Base-by-base conservation (phyloP, 2,888 invertebrate species). In the Drosophila greeni region DNA sequence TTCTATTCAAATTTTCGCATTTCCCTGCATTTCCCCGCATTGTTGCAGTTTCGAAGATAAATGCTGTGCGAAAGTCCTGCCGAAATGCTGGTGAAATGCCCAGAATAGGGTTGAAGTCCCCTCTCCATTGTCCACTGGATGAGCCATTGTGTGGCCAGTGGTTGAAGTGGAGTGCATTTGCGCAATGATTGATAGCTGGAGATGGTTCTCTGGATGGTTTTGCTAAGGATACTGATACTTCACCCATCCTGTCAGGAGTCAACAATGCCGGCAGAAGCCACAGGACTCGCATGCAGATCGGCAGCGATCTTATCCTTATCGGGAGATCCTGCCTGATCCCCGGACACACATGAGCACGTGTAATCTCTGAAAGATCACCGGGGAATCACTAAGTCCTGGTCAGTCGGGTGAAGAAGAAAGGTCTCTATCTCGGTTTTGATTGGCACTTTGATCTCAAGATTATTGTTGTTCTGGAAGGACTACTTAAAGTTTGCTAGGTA, bases 21-120 rank as follows among this genome's bases (percentile, higher is more conserved):
- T 52, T 37, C 18, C 48, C 34, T 29, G 23, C 34, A 36, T 45
- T 29, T 29, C 43, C 24, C 16, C 16, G 20, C 42, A 37, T 59
- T 66, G 73, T 71, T 58, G 59, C 61, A 52, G 55, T 52, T 66
- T 45, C 71, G 54, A 54, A 77, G 54, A 54, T 54, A 60, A 51
- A 68, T 70, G 61, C 37, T 11, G 0, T 11, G 2, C 8, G 24
- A 54, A 53, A 48, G 20, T 39, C 29, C 31, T 24, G 29, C 3
- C 14, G 52, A 59, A 58, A 59, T 67, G 52, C 60, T 73, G 76
- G 43, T 73, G 84, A 82, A 82, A 84, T 78, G 73, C 53, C 43
- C 26, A 66, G 39, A 70, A 82, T 79, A 43, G 73, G 60, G 37
- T 58, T 60, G 52, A 47, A 53, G 51, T 52, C 26, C 33, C 56